Base-by-base conservation (phyloP, 2,888 invertebrate species). In the Volucella bombylans region DNA sequence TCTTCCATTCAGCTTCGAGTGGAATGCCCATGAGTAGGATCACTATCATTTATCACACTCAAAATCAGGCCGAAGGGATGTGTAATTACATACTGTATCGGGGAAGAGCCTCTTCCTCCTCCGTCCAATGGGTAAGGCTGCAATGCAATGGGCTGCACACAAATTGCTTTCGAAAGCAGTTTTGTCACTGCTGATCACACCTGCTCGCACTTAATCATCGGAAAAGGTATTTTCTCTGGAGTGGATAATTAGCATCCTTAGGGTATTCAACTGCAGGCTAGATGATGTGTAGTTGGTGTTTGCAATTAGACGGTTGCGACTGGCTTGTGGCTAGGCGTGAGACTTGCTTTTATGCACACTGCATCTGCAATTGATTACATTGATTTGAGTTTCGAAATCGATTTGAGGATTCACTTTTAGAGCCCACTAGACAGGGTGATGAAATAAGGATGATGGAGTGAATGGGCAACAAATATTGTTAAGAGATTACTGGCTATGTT, bases 181-280 rank as follows among this genome's bases (percentile, higher is more conserved):
- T 85, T 85, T 85, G 85, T 85, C 85, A 85, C 81, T 85, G 85
- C 76, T 77, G 76, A 81, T 85, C 85, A 85, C 85, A 85, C 85
- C 85, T 85, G 85, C 85, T 72, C 76, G 81, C 81, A 85, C 76
- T 85, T 85, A 81, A 81, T 85, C 85, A 85, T 64, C 55, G 45
- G 49, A 71, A 59, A 71, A 67, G 74, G 69, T 31, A 31, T 68
- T 65, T 74, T 69, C 62, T 72, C 62, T 55, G 76, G 81, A 85
- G 77, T 81, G 64, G 85, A 85, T 85, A 85, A 81, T 85, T 81
- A 85, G 85, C 76, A 81, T 81, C 85, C 81, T 68, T 18, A 50
- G 76, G 72, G 14, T 31, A 68, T 50, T 49, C 14, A 52, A 55
- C 73, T 43, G 54, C 39, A 54, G 61, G 80, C 69, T 74, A 69